phyloP scores from a whole-genome alignment of 30 jellyfish, hydroid and myxozoan genomes.

The Catostylus mosaicus region DNA sequence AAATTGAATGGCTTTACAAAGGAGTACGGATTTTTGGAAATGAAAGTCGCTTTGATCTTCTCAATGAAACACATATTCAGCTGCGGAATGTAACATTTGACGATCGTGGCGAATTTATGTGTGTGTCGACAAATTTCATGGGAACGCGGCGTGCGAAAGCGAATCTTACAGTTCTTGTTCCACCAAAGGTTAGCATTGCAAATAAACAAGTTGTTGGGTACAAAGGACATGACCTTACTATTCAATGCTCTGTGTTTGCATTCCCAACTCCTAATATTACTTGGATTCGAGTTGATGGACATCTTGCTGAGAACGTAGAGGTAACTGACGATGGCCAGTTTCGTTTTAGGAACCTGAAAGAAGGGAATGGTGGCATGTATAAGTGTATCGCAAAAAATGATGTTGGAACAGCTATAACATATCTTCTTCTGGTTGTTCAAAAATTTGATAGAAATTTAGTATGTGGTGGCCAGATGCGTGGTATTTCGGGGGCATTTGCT shows the following conservation, averaged over 20 bases:
- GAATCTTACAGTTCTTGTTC: slow-evolving; percentile 22
- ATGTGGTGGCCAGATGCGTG: slow-evolving; percentile 35
- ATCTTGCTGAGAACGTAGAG: neutral
- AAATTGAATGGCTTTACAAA: slow-evolving; percentile 14
- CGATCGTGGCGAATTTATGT: slow-evolving; percentile 21
- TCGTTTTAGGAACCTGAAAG: neutral
- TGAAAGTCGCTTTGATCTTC: neutral
- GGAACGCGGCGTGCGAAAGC: slow-evolving; percentile 26
- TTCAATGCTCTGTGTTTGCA: slow-evolving; percentile 47
- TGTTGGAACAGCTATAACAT: slow-evolving; percentile 6
- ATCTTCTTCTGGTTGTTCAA: slow-evolving; percentile 21
- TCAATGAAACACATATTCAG: slow-evolving; percentile 19
- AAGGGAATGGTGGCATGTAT: slow-evolving; percentile 53
- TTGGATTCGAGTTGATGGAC: slow-evolving; percentile 39
- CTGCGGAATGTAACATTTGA: slow-evolving; percentile 1
- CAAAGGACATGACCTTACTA: neutral
- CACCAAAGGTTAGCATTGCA: slow-evolving; percentile 16
- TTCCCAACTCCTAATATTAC: slow-evolving; percentile 48
- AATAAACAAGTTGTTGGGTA: slow-evolving; percentile 16
- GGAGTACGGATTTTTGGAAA: neutral
- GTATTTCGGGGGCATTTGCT: slow-evolving; percentile 12
- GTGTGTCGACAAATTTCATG: slow-evolving; percentile 36
- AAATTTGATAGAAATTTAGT: neutral
- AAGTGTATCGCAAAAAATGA: slow-evolving; percentile 54
- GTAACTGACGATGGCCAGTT: slow-evolving; percentile 10